Base-by-base conservation (phyloP, 2,113 vertebrate genomes). In the Corynorhinus townsendii region DNA sequence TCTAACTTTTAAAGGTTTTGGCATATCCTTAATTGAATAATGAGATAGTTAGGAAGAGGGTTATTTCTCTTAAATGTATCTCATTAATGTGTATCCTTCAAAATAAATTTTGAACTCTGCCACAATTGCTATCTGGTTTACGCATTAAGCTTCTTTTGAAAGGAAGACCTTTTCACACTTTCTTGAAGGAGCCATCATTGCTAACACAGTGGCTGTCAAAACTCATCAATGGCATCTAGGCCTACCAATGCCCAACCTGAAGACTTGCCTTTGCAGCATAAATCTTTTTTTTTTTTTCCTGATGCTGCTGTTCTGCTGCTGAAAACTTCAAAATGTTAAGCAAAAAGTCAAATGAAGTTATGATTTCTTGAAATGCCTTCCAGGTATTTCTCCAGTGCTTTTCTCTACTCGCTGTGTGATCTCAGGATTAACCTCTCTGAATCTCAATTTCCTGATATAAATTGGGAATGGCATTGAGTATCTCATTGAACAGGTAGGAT, bases 61-160 rank as follows among this genome's bases (percentile, higher is more conserved):
- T 83, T 75, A 76, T 91, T 93, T 96, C 49, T 90, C 43, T 92
- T 86, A 89, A 80, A 92, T 76, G 91, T 91, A 47, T 91, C 59
- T 95, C 69, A 93, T 95, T 81, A 95, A 66, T 38, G 35, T 79
- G 72, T 38, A 95, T 52, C 68, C 66, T 95, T 96, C 94, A 62
- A 52, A 72, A 76, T 93, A 35, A 95, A 93, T 40, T 94, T 94
- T 84, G 66, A 17, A 80, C 91, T 94, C 62, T 81, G 52, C 28
- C 56, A 80, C 92, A 90, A 87, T 19, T 38, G 45, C 17, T 64
- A 11, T 80, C 26, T 72, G 73, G 89, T 69, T 88, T 88, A 45
- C 52, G 28, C 4, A 26, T 35, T 94, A 86, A 47, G 11, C 0
- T 85, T 94, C 86, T 91, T 56, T 96, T 81, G 73, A 87, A 35